Evolutionary conservation across 1,140 invertebrate genomes (phyloP), one percentile per base, ranked within the genome.

Genomic region (Drosophila guanche): DNA sequence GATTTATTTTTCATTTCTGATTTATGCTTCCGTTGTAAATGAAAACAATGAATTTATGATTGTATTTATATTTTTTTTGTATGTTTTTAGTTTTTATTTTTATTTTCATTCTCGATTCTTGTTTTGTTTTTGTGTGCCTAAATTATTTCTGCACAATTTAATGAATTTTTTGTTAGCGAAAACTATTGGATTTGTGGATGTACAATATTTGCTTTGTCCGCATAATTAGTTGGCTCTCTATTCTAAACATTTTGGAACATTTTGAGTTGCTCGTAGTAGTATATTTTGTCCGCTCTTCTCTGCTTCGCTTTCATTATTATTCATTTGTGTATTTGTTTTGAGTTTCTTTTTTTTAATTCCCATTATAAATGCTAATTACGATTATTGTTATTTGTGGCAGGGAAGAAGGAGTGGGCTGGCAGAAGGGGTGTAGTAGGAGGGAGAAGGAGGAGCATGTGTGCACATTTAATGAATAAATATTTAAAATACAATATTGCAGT

Each of bases 401-500:
- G 51, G 20, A 33, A 23, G 22, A 4, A 8, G 40, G 27, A 2
- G 16, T 20, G 16, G 16, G 16, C 16, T 20, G 16, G 16, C 16
- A 25, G 52, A n/a, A 33, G 23, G 52, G 40, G 41, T 46, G 20
- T 29, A 50, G 47, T 7, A 25, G 33, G 46, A 25, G 23, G 37
- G 46, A 12, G 29, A 33, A 40, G 47, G 23, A 46, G 47, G 23
- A 46, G 12, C 16, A 68, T 60, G 73, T 33, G 68, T 71, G 69
- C 69, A 22, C 59, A 40, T 72, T 86, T 86, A 55, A 88, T 88
- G 77, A 88, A 86, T 86, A 86, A 86, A 86, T 86, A 86, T 86
- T 86, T 86, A 88, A 86, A 86, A 86, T 86, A 86, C 81, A 86
- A 69, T 86, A 86, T 86, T 86, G 81, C 81, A 86, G 81, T 79